A percentile compares a stretch with the other conserved stretches of the same genome.
Conservation (phyloP, 2,888 invertebrate species). For the Tipula confusa region DNA sequence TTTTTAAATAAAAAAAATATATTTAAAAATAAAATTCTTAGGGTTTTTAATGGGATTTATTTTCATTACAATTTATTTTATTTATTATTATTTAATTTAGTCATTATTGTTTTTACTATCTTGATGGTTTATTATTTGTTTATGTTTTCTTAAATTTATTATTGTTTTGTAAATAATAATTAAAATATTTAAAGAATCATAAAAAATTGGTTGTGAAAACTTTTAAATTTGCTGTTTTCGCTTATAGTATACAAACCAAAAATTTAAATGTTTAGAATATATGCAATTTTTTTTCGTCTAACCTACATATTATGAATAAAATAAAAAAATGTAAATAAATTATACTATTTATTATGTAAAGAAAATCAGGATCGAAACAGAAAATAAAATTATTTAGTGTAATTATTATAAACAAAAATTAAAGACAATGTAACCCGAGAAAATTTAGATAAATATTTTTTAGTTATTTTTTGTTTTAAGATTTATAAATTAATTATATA, state of each 20-base stretch:
- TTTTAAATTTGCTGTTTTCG: neutral
- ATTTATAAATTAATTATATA: neutral
- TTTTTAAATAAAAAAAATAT: neutral
- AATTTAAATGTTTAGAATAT: neutral
- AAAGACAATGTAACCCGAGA: neutral
- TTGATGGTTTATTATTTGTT: too few relatives aligned
- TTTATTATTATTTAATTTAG: neutral
- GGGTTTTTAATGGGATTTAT: conserved; percentile 20
- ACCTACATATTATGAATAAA: neutral
- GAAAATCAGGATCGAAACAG: neutral
- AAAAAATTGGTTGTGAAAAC: neutral
- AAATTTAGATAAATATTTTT: neutral
- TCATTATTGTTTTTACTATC: neutral
- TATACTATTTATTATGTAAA: neutral
- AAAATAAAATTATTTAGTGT: neutral
- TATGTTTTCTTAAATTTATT: neutral
- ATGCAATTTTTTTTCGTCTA: neutral
- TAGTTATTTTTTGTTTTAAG: neutral
- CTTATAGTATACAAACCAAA: neutral
- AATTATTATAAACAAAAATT: neutral
- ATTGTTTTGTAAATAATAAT: neutral
- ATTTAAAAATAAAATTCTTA: neutral
- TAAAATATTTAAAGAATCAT: neutral
- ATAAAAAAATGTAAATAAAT: neutral
- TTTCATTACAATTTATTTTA: neutral